Conservation (phyloP, 1,140 invertebrate species). For the Apis cerana region DNA sequence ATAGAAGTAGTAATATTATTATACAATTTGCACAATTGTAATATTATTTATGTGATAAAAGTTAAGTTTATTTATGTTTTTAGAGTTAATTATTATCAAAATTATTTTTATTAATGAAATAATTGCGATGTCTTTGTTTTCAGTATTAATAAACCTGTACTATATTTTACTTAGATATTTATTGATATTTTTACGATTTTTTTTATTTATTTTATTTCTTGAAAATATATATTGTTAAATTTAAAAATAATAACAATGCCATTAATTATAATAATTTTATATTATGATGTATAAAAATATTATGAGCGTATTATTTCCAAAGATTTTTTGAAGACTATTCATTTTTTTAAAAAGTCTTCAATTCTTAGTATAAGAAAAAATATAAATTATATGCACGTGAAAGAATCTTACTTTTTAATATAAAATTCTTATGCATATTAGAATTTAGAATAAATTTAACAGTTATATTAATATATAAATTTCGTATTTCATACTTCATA, state of each 20-base stretch:
- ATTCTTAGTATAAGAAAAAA: constrained; percentile 12
- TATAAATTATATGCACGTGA: background rate
- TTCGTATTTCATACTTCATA: background rate
- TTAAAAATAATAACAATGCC: background rate
- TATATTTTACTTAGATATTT: background rate
- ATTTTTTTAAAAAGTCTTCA: background rate
- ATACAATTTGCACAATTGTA: constrained; percentile 6
- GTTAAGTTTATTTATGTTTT: background rate
- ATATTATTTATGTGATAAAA: background rate
- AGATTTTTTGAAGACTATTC: constrained; percentile 9
- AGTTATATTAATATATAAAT: background rate
- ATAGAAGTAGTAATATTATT: background rate
- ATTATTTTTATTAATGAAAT: background rate
- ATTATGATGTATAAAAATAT: background rate
- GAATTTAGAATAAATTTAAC: background rate
- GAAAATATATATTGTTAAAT: background rate
- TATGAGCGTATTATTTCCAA: constrained; percentile 7
- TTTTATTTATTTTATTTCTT: background rate
- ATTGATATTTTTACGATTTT: background rate
- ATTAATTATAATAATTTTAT: background rate
- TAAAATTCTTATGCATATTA: background rate
- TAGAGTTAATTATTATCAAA: background rate
- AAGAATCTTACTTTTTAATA: background rate
- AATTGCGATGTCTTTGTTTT: constrained; percentile 12
- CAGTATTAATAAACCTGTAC: background rate